A percentile compares a stretch with the other conserved stretches of the same genome.
These are phyloP conservation scores for Matsumurasca onukii DNA, from an alignment of 1,140 invertebrate genomes.

Conservation along the genomic window DNA sequence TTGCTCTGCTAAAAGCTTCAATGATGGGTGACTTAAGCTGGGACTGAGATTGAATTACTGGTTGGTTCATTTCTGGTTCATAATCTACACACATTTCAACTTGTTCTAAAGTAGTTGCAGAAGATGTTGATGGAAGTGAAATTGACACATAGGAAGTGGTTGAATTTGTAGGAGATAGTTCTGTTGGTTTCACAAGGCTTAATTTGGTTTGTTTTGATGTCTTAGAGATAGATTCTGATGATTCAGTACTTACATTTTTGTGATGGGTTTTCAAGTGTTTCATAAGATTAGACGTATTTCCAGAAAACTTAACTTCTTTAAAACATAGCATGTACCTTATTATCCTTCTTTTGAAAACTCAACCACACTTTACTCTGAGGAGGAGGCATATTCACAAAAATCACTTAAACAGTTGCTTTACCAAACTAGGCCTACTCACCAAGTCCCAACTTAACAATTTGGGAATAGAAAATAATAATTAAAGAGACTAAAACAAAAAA, in stretches of 20 bases:
- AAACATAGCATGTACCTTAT: not conserved
- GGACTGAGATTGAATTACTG: not conserved
- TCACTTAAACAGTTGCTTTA: too few species aligned
- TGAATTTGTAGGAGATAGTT: too few species aligned
- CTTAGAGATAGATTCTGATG: not conserved
- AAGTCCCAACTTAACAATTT: too few species aligned
- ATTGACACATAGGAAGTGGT: too few species aligned
- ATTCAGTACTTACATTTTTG: not conserved
- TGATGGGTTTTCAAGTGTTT: not conserved
- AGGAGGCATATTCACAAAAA: too few species aligned
- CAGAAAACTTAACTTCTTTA: not conserved
- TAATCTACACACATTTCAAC: not conserved
- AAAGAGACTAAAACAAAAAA: too few species aligned
- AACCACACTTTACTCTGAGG: not conserved
- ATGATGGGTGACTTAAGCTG: not conserved
- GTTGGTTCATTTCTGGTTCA: not conserved
- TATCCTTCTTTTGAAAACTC: constrained; percentile 1
- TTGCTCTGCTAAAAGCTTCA: constrained; percentile 12
- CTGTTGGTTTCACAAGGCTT: not conserved
- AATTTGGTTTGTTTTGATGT: not conserved
- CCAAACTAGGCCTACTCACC: too few species aligned
- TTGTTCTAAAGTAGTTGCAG: not conserved
- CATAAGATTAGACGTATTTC: not conserved
- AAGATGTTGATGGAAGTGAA: not conserved
- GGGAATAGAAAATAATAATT: too few species aligned